A percentile compares a stretch with the other conserved stretches of the same genome.
Evolutionary conservation across 2,888 invertebrate species (phyloP).

Genomic region (Callyntrura sp.): DNA sequence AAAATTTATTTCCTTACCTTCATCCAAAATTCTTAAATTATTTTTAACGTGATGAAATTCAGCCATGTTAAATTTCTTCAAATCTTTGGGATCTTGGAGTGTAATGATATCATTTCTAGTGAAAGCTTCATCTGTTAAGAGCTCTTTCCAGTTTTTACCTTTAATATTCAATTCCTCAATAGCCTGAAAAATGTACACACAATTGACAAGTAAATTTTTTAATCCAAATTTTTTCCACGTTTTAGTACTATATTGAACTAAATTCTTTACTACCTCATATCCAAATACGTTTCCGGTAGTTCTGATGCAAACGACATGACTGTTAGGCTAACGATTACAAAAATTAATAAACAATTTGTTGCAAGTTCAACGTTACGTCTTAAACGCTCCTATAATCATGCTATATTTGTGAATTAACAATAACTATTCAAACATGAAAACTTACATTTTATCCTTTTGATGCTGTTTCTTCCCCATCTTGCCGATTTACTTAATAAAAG

Average conservation of each 20-base stretch:
- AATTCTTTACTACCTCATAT: constrained; percentile 88
- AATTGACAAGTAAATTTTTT: neutral
- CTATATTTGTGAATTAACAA: too few species aligned
- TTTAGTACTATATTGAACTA: too few species aligned
- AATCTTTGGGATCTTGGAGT: constrained; percentile 95
- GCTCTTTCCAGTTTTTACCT: constrained; percentile 96
- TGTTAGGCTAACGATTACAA: constrained; percentile 88
- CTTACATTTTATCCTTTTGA: constrained; percentile 97
- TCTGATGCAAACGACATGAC: constrained; percentile 95
- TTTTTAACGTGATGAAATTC: constrained; percentile 97
- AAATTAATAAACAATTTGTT: neutral
- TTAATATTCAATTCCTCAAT: constrained; percentile 98
- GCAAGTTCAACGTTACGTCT: too few species aligned
- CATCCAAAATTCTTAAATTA: constrained; percentile 94
- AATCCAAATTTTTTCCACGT: too few species aligned
- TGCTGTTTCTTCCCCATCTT: constrained; percentile 97
- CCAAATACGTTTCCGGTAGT: constrained; percentile 98
- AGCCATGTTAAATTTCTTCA: constrained; percentile 97
- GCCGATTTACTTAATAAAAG: constrained; percentile 12
- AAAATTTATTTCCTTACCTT: constrained; percentile 86
- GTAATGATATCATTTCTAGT: constrained; percentile 95
- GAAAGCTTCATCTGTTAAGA: constrained; percentile 96
- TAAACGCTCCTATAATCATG: too few species aligned
- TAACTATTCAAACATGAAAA: constrained; percentile 67
- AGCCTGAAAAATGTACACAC: constrained; percentile 87